Evolutionary conservation across 2,797 vertebrate genomes (phyloP).

Genomic region (Phataginus tricuspis): DNA sequence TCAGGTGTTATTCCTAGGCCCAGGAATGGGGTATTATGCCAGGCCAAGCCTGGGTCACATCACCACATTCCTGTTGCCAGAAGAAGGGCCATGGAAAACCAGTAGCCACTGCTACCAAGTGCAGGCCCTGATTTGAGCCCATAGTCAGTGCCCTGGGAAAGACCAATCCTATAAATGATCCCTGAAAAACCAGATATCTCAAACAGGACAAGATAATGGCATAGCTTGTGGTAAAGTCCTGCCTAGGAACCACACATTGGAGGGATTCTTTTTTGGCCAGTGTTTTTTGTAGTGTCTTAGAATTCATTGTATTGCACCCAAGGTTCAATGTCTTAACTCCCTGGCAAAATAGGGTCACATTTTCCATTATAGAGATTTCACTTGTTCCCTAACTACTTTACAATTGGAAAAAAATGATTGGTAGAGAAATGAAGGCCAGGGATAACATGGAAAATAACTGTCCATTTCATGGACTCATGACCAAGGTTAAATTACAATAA

Average conservation of each 20-base stretch:
- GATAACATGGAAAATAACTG: not conserved
- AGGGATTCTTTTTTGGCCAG: not conserved
- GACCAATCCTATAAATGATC: not conserved
- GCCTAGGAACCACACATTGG: not conserved
- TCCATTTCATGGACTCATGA: not conserved
- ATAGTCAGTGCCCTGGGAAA: not conserved
- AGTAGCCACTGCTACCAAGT: not conserved
- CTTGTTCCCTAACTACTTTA: not conserved
- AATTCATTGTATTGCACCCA: not conserved
- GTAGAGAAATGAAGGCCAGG: not conserved
- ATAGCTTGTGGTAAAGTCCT: not conserved
- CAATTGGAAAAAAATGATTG: constrained; percentile 1
- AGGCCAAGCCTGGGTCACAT: not conserved
- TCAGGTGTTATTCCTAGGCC: not conserved
- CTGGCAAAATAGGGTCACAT: not conserved
- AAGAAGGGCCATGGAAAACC: not conserved
- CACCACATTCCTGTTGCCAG: not conserved
- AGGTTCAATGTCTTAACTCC: not conserved
- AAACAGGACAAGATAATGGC: not conserved
- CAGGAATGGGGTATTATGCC: not conserved
- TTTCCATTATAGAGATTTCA: constrained; percentile 44
- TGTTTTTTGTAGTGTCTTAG: not conserved
- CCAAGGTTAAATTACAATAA: constrained; percentile 15
- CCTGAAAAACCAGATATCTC: not conserved
- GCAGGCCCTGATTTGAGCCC: not conserved